Percentiles rank a stretch among this genome's conserved stretches.
Evolutionary conservation across 2,797 vertebrate genomes (phyloP).

Genomic region (Gymnodraco acuticeps): DNA sequence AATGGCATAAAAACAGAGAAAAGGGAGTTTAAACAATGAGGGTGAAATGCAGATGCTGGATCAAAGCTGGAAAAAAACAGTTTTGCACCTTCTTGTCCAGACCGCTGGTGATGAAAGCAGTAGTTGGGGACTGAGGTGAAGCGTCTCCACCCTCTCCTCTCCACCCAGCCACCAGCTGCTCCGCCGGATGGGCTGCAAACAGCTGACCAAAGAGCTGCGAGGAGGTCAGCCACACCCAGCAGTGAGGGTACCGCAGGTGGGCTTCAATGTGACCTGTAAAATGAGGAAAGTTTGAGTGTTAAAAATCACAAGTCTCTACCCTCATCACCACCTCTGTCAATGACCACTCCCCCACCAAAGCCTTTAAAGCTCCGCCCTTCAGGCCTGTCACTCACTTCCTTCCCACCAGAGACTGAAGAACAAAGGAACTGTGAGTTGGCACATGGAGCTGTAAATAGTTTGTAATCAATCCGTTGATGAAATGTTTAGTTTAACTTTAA

Average conservation of each 20-base stretch:
- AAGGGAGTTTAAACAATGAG: neutral
- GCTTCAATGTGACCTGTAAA: constrained; percentile 88
- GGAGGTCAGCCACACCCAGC: constrained; percentile 96
- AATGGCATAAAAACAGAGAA: neutral
- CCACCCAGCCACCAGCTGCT: constrained; percentile 88
- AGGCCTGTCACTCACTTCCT: too few relatives aligned
- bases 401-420: too few relatives aligned
- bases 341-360: too few relatives aligned
- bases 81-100: constrained; percentile 90
- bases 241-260: constrained; percentile 94
- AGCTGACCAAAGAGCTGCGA: constrained; percentile 95
- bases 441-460: too few relatives aligned
- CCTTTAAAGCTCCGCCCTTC: too few relatives aligned
- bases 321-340: too few relatives aligned
- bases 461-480: too few relatives aligned
- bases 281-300: neutral
- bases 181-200: constrained; percentile 91
- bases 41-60: neutral
- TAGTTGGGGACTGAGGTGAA: constrained; percentile 69
- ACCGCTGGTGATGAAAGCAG: constrained; percentile 84
- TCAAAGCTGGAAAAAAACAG: neutral
- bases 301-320: too few relatives aligned
- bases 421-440: too few relatives aligned
- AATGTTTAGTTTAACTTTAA: too few relatives aligned
- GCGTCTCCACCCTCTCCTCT: constrained; percentile 60